These are phyloP conservation scores for Didymodactylos carnosus DNA, from an alignment of 2,888 invertebrate species.

Conservation along the genomic window DNA sequence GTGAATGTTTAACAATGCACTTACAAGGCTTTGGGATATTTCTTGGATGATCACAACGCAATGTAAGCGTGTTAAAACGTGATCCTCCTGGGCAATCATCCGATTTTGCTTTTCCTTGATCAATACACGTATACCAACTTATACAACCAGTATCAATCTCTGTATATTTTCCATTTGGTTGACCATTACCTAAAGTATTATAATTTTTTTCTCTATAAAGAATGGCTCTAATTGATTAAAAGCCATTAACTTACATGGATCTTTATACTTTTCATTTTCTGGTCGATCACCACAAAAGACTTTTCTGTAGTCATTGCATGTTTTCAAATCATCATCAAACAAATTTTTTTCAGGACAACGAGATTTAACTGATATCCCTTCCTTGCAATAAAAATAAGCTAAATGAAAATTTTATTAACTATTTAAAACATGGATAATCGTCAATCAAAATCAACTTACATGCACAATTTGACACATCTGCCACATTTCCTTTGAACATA, in stretches of 20 bases:
- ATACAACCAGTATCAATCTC: constrained; percentile 8
- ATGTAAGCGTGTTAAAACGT: constrained; percentile 6
- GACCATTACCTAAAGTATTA: not conserved
- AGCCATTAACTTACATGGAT: constrained; percentile 3
- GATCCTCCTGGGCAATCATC: constrained; percentile 6
- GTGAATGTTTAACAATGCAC: not conserved
- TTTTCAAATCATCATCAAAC: constrained; percentile 7
- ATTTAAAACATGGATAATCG: not conserved
- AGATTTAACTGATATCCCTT: not conserved
- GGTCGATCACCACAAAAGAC: constrained; percentile 12
- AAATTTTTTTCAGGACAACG: constrained; percentile 10
- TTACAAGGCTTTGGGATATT: constrained; percentile 10
- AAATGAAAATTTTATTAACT: not conserved
- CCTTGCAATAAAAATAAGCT: constrained; percentile 9
- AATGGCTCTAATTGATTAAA: not conserved
- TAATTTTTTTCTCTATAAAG: too few relatives aligned
- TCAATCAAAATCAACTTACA: not conserved
- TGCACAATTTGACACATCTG: constrained; percentile 7
- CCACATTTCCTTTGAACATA: constrained; percentile 3
- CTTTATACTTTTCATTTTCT: constrained; percentile 1
- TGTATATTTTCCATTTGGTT: not conserved
- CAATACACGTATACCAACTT: constrained; percentile 3
- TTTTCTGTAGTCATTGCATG: constrained; percentile 4
- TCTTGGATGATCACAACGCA: constrained; percentile 6
- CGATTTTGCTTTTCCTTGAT: constrained; percentile 2